A percentile compares a stretch with the other conserved stretches of the same genome.
phyloP scores from a whole-genome alignment of 2,797 vertebrate species.

The Tragopan temminckii region DNA sequence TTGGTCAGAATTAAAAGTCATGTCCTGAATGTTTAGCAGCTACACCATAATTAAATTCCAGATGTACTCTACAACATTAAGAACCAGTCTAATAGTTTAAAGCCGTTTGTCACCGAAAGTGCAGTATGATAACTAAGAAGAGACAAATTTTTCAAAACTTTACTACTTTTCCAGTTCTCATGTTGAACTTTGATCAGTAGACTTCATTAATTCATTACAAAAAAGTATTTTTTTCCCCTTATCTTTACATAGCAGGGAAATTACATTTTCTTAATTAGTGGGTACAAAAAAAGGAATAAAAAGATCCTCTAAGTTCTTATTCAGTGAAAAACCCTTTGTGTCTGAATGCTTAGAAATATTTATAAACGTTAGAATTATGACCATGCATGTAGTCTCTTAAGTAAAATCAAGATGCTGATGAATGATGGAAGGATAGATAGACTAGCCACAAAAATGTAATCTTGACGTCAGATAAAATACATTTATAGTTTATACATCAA shows the following conservation, averaged over 20 bases:
- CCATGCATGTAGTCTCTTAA: neutral
- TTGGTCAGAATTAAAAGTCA: neutral
- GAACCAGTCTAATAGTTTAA: neutral
- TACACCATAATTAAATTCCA: accelerated
- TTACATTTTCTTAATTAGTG: neutral
- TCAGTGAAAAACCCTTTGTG: neutral
- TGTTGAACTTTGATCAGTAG: neutral
- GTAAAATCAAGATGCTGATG: neutral
- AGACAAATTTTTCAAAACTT: neutral
- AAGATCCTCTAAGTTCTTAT: neutral
- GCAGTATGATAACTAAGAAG: neutral
- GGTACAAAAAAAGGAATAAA: neutral
- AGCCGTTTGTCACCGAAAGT: neutral
- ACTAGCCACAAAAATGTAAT: neutral
- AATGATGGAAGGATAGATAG: neutral
- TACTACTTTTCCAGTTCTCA: neutral
- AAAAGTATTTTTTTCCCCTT: accelerated
- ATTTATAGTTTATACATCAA: neutral
- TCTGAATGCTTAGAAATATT: neutral
- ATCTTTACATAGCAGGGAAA: neutral
- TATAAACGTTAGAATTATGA: neutral
- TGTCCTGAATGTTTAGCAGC: neutral
- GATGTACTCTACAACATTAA: accelerated
- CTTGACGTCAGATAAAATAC: neutral
- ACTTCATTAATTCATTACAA: neutral